phyloP scores from a whole-genome alignment of 2,888 invertebrate species.

The Stenoptilia bipunctidactyla region DNA sequence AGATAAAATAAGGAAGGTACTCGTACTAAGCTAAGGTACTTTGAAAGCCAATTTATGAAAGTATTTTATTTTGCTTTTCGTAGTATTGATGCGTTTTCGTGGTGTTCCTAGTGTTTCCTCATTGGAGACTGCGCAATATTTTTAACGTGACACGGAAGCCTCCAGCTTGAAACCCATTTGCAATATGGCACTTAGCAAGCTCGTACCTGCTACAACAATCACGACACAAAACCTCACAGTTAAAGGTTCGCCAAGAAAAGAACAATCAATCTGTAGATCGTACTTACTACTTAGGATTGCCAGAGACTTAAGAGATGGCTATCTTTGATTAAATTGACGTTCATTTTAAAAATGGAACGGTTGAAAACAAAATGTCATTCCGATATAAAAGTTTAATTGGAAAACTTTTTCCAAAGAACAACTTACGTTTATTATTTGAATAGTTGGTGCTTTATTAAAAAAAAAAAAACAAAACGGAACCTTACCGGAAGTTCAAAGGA shows the following conservation, averaged over 20 bases:
- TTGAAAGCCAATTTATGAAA: too few species aligned
- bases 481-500: constrained; percentile 40
- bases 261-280: too few species aligned
- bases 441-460: constrained; percentile 16
- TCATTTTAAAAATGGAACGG: background rate
- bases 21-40: too few species aligned
- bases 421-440: too few species aligned
- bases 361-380: background rate
- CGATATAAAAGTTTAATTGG: too few species aligned
- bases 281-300: background rate
- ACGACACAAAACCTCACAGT: too few species aligned
- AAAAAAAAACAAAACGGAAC: constrained; percentile 23
- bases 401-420: too few species aligned
- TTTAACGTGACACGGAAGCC: background rate
- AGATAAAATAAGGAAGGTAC: too few species aligned
- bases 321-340: background rate
- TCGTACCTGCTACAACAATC: background rate
- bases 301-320: background rate
- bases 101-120: too few species aligned
- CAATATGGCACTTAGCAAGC: background rate
- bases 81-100: too few species aligned
- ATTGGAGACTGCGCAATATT: background rate
- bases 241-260: too few species aligned
- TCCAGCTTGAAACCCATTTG: background rate
- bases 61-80: too few species aligned